These are phyloP conservation scores for Sebastes schlegelii DNA, from an alignment of 2,113 vertebrate species.

Conservation along the genomic window DNA sequence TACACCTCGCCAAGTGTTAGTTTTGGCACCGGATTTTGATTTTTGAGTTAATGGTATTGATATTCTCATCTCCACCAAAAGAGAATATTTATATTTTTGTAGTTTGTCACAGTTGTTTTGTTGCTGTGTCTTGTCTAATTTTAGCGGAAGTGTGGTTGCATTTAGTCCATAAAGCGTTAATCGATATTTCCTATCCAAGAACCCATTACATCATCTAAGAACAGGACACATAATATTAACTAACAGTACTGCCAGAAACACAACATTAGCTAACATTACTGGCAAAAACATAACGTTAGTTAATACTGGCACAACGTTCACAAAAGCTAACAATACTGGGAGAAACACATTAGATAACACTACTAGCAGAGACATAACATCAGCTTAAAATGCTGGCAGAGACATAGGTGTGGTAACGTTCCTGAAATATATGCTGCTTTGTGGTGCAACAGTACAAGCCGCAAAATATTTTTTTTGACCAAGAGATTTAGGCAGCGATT, in stretches of 20 bases:
- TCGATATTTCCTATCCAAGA: background rate
- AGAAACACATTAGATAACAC: background rate
- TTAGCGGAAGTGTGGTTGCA: background rate
- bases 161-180: background rate
- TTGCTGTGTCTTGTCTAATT: background rate
- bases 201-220: background rate
- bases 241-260: background rate
- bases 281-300: background rate
- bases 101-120: background rate
- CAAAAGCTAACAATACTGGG: background rate
- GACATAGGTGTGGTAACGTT: background rate
- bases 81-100: background rate
- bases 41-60: slow-evolving; percentile 9
- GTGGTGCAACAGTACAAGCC: background rate
- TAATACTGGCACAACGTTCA: background rate
- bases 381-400: background rate
- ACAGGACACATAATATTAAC: background rate
- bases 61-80: slow-evolving; percentile 4
- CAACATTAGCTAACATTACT: background rate
- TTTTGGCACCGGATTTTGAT: slow-evolving; percentile 17
- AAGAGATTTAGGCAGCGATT: background rate
- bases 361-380: background rate
- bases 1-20: slow-evolving; percentile 31
- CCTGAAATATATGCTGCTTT: background rate
- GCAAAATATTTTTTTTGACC: background rate